Evolutionary conservation across 1,140 invertebrate genomes (phyloP).

Genomic region (Drosophila kikkawai): DNA sequence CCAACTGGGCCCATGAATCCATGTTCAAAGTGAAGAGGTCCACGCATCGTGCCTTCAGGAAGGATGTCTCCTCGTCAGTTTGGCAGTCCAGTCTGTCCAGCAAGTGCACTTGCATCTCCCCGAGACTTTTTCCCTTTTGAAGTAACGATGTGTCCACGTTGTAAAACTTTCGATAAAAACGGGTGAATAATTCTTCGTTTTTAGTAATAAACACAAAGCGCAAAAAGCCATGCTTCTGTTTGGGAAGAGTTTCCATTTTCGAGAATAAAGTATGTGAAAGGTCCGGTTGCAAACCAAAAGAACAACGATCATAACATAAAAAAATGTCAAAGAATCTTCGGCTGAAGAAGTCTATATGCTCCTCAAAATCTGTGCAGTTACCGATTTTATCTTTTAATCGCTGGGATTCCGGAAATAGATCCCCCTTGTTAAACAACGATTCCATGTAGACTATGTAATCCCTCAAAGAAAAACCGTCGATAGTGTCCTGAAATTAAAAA

Average conservation of each 20-base stretch:
- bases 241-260: not conserved
- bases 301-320: not conserved
- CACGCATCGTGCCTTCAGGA: constrained; percentile 1
- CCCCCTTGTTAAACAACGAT: not conserved
- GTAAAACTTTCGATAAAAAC: too few species aligned
- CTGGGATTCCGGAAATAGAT: not conserved
- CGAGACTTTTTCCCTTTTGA: too few species aligned
- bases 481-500: not conserved
- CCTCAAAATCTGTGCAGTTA: not conserved
- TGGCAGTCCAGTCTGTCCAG: not conserved
- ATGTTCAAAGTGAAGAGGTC: not conserved
- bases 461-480: not conserved
- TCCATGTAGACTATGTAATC: not conserved
- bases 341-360: not conserved
- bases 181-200: too few species aligned
- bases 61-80: not conserved
- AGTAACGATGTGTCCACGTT: too few species aligned
- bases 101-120: too few species aligned
- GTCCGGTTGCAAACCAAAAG: accelerated
- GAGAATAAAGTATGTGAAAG: too few species aligned
- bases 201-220: not conserved
- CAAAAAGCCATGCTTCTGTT: not conserved
- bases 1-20: not conserved
- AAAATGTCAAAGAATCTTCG: not conserved
- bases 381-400: not conserved